Evolutionary conservation across 2,888 invertebrate species (phyloP), one percentile per base, ranked within the genome.

Genomic region (Venusia cambrica): DNA sequence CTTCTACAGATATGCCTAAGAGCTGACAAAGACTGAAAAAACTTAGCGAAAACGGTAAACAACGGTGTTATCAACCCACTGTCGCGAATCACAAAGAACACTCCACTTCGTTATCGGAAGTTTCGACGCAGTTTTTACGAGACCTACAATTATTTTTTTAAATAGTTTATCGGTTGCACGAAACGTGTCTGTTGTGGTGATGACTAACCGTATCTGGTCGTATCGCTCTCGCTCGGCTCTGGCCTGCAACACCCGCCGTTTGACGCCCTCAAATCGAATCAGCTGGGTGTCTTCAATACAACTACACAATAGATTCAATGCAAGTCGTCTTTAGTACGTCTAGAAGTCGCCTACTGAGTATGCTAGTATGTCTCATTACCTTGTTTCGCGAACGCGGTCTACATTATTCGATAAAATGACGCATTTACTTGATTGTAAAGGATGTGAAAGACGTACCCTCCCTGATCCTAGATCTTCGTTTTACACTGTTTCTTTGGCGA

Each of bases 401-500:
- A 73, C 68, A 73, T 63, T 80, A 79, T 80, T 78, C 66, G 67
- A 76, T 80, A 83, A 83, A 84, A 87, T 87, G 84, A 87, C 87
- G 87, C 87, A 87, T 87, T 87, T 84, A 80, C 80, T 73, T 76
- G 72, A 83, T 73, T 80, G 71, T 54, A 77, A n/a, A 72, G 78
- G 74, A 84, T 70, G 70, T 78, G 73, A 79, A 83, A 83, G 81
- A 87, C 87, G 75, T 87, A 88, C 87, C 87, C 85, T 85, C 87
- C 84, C 81, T 79, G 81, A 80, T 80, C 75, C 69, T 85, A 69
- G 67, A 77, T 75, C 65, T 74, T 76, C 76, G 77, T 72, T 73
- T 62, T 72, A 64, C 73, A 77, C 78, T 81, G 74, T 73, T 76
- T 68, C 66, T 66, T 62, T 52, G 80, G 81, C 81, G 83, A 81